Base-by-base conservation (phyloP, 2,888 invertebrate genomes). In the Harpagoxenus sublaevis region DNA sequence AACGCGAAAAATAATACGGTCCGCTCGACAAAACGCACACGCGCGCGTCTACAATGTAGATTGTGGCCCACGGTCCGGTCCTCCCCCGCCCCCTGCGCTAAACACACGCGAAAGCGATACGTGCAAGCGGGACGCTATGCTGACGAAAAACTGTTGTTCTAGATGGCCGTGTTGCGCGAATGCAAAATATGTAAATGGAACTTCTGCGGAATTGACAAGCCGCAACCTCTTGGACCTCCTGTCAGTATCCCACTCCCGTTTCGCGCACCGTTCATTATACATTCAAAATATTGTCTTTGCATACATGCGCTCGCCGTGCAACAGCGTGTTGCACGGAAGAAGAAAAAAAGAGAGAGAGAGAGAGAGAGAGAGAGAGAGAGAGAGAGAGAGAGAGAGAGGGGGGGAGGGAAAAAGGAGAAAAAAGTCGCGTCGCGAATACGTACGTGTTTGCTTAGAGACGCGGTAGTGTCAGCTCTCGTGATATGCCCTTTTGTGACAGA, bases 251-350 rank as follows among this genome's bases (percentile, higher is more conserved):
- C 79, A 39, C 74, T 77, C 84, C 18, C 23, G 23, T 4, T 55
- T 55, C 73, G 81, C 83, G 68, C 87, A 65, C 63, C 89, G 89
- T 92, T 91, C 92, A 92, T 93, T 94, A 93, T 92, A 87, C 93
- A 93, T 93, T 92, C 92, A 92, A 92, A 93, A 93, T 93, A 93
- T 92, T 90, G 92, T 93, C 86, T 90, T 91, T 90, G 88, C 92
- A 89, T 91, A 88, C 89, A 81, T 78, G 78, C 60, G 84, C 73
- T 74, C 66, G 81, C 85, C 78, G 89, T 86, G 89, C 73, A 86
- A 86, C 63, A 45, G 81, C 78, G 55, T 62, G 74, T 39, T 57
- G 57, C n/a, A 12, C 57, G 35, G n/a, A 60, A 51, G 83, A 28
- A 60, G 77, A 51, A 53, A 45, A 75, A 75, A 28, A 65, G 4